Base-by-base conservation (phyloP, 2,888 invertebrate genomes). In the Eudasyphora cyanicolor region DNA sequence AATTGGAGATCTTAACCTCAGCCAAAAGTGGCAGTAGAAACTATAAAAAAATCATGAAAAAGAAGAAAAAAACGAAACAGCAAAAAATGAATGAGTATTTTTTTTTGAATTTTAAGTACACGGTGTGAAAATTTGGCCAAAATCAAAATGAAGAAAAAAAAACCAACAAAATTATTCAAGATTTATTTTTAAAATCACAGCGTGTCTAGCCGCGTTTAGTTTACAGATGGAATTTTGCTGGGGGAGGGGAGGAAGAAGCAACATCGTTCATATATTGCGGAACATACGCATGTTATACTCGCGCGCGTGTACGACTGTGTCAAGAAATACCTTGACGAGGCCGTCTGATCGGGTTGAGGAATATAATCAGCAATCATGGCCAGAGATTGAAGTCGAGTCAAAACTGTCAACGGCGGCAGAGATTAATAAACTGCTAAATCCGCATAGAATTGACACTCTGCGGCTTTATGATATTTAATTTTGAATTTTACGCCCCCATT, bases 101-200 rank as follows among this genome's bases (percentile, higher is more conserved):
- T 38, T 38, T 38, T 38, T 38, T 3, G n/a, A n/a, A n/a, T 76
- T 74, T 69, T 49, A 69, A 76, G 57, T 57, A 62, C 10, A 45
- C 19, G 54, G 82, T 79, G 82, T 82, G 75, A 82, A 82, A 74
- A 74, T 60, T 19, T 82, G 42, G 67, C 42, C n/a, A 73, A 73
- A 82, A 70, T 54, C 29, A 32, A 60, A 60, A 60, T 60, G 17
- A 32, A 60, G n/a, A 60, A 60, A 12, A 45, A 60, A n/a, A 60
- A 60, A 60, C 7, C n/a, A 60, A 2, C 6, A 17, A 60, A 60
- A 60, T 29, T 60, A 60, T 29, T 60, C n/a, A 27, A 60, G 60
- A 60, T 60, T 60, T 60, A 60, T 60, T 60, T 60, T 27, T 60
- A 60, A 29, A 29, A 60, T 7, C 57, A 24, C 57, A 27, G 57